These are phyloP conservation scores for Euplagia quadripunctaria DNA, from an alignment of 2,888 invertebrate species.

Conservation along the genomic window DNA sequence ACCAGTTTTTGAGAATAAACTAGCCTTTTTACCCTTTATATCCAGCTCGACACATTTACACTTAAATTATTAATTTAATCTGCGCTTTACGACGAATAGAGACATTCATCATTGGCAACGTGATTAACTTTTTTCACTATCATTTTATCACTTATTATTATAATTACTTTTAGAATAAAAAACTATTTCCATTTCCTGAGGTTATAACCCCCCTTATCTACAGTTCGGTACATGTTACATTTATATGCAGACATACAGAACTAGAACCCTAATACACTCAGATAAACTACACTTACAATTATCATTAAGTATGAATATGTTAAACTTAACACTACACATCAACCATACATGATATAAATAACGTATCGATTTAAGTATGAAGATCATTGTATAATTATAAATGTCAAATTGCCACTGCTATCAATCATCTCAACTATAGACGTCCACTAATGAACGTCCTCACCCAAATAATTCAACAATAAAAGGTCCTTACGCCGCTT, in stretches of 20 bases:
- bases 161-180: background rate
- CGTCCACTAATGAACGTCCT: background rate
- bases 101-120: too few species aligned
- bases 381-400: conserved; percentile 44
- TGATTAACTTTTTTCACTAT: background rate
- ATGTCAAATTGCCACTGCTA: conserved; percentile 1
- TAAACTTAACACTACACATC: conserved; percentile 45
- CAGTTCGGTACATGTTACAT: background rate
- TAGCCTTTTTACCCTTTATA: background rate
- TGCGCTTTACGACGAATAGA: too few species aligned
- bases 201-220: background rate
- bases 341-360: conserved; percentile 46
- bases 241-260: background rate
- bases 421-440: background rate
- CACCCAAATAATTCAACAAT: background rate
- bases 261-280: background rate
- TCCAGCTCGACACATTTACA: background rate
- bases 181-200: background rate
- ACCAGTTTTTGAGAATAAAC: background rate
- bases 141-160: background rate
- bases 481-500: background rate
- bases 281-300: conserved; percentile 35
- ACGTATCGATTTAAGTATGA: conserved; percentile 47
- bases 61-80: background rate
- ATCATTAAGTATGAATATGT: conserved; percentile 36